Evolutionary conservation across 2,113 vertebrate genomes (phyloP), one percentile per base, ranked within the genome.

Genomic region (Chloroceryle aenea): DNA sequence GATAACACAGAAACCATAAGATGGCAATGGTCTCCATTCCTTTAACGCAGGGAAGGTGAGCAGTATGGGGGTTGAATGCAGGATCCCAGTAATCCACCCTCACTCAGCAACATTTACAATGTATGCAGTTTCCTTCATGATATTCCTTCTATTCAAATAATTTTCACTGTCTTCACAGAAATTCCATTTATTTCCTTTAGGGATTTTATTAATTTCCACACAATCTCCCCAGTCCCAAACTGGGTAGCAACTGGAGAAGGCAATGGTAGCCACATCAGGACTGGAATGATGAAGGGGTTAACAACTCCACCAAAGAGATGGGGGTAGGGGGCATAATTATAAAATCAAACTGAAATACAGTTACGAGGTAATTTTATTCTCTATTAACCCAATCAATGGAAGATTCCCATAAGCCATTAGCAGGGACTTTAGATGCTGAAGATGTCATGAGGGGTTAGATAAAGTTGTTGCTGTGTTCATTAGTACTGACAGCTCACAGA

Each of bases 311-410:
- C 75, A 88, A 94, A 64, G 61, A 83, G 84, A 97, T 93, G 78
- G 91, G 94, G 47, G 56, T 50, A 68, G 25, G 85, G 93, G 92
- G 96, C 97, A 98, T 98, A 98, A 98, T 98, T 98, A 95, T 89
- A 95, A 95, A 97, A 97, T 97, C 95, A 94, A 95, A 97, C 74
- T 85, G 97, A 98, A 98, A 98, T 98, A 98, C 96, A 98, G 98
- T 98, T 97, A 98, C 78, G 91, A 98, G 97, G 96, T 97, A 98
- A 98, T 99, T 99, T 98, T 98, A 98, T 98, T 98, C 98, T 98
- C 97, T 98, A 97, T 98, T 98, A 98, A 99, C 98, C 98, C 98
- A 98, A 98, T 98, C 98, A 99, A 98, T 98, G 96, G 97, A 97
- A 98, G 97, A 98, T 95, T 97, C 97, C 97, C 96, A 96, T 97